Evolutionary conservation across 2,888 invertebrate species (phyloP).

Genomic region (Agrypnus murinus): DNA sequence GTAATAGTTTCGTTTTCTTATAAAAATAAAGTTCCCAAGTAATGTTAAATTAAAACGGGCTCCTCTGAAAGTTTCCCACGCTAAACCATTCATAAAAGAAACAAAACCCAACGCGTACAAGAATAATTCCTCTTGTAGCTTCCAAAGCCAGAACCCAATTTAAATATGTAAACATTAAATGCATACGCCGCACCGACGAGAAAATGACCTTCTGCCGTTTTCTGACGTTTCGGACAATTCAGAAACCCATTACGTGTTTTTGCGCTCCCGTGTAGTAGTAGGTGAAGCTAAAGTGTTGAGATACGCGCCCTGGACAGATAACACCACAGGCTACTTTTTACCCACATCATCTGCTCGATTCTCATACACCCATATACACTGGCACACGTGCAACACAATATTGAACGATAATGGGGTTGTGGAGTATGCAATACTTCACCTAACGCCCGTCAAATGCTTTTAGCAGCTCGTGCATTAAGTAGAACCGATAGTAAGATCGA

Average conservation of each 20-base stretch:
- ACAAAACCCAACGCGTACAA: slow-evolving; percentile 11
- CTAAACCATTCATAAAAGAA: slow-evolving; percentile 26
- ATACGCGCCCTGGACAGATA: slow-evolving; percentile 60
- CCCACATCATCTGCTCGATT: slow-evolving; percentile 60
- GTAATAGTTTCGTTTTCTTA: too few species aligned
- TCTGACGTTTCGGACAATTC: slow-evolving; percentile 59
- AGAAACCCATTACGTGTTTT: slow-evolving; percentile 67
- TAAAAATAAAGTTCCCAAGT: too few species aligned
- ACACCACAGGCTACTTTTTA: slow-evolving; percentile 64
- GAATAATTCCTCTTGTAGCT: slow-evolving; percentile 5
- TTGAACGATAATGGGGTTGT: slow-evolving; percentile 45
- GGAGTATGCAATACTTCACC: slow-evolving; percentile 46
- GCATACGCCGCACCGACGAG: slow-evolving; percentile 18
- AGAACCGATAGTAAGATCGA: slow-evolving; percentile 47
- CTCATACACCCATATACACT: slow-evolving; percentile 47
- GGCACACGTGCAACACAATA: slow-evolving; percentile 48
- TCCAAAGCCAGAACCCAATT: slow-evolving; percentile 34
- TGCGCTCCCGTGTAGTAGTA: slow-evolving; percentile 62
- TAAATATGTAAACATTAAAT: slow-evolving; percentile 40
- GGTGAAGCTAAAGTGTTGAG: slow-evolving; percentile 63
- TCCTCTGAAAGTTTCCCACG: not conserved
- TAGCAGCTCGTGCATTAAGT: slow-evolving; percentile 44
- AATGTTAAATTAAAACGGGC: slow-evolving; percentile 13
- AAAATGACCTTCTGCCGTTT: slow-evolving; percentile 37
- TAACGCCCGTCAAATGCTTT: slow-evolving; percentile 46